These are phyloP conservation scores for Diploptera punctata DNA, from an alignment of 2,888 invertebrate genomes.

Conservation along the genomic window DNA sequence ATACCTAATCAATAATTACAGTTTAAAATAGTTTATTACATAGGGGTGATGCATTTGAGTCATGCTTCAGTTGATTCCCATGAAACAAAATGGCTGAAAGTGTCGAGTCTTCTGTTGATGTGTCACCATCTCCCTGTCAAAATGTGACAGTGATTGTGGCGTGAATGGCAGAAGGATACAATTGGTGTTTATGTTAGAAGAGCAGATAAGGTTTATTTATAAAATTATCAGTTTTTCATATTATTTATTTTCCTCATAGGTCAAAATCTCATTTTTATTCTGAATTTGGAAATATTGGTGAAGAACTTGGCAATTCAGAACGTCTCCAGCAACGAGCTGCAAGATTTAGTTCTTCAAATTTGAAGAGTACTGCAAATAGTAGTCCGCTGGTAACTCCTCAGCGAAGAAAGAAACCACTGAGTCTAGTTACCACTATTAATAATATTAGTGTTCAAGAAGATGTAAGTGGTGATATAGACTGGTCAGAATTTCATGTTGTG, in stretches of 20 bases:
- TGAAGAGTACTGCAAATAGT: conserved; percentile 16
- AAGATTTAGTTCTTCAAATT: conserved; percentile 71
- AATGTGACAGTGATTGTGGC: too few species aligned
- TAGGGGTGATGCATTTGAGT: too few species aligned
- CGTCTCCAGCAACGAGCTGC: conserved; percentile 89
- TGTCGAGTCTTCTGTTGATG: too few species aligned
- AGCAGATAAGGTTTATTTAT: not conserved
- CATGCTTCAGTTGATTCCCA: too few species aligned
- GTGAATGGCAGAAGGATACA: too few species aligned
- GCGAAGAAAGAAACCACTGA: conserved; percentile 33
- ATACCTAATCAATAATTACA: too few species aligned
- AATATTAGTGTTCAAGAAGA: conserved; percentile 58
- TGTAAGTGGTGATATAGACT: conserved; percentile 76
- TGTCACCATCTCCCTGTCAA: too few species aligned
- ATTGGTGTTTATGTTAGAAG: not conserved
- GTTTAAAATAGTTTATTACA: too few species aligned
- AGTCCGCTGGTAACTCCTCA: conserved; percentile 19
- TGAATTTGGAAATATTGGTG: conserved; percentile 67
- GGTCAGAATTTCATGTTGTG: conserved; percentile 87
- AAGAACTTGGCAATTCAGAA: conserved; percentile 67
- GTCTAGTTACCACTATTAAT: conserved; percentile 33
- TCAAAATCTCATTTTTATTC: conserved; percentile 64
- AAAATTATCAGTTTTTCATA: too few species aligned
- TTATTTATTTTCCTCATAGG: not conserved
- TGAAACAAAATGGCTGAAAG: too few species aligned